Evolutionary conservation across 1,140 invertebrate genomes (phyloP), one percentile per base, ranked within the genome.

Genomic region (Drosophila prosaltans): DNA sequence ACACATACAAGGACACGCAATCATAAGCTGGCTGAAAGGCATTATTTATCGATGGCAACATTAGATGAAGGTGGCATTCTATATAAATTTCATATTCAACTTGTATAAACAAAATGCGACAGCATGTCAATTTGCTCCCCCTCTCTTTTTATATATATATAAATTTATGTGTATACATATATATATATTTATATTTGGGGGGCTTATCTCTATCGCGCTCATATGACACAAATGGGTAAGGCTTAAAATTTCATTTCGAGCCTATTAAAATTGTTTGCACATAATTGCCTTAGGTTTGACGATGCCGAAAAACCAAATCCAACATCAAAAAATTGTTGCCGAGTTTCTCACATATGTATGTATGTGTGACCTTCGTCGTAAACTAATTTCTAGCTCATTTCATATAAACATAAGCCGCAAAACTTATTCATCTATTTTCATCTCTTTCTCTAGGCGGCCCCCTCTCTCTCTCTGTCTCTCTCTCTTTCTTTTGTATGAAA

Each of bases 331-430:
- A 80, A 16, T 62, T 51, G 57, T 36, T 82, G 39, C 10, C 66
- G 30, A 26, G 61, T 64, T 61, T 55, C 16, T 24, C 43, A 43
- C 2, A 40, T 41, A 8, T 30, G 24, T n/a, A 16, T 69, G 1
- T 21, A 9, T 6, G 28, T 45, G 24, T 69, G 76, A 88, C 83
- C 82, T 86, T 88, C 82, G 76, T 58, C 72, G 61, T 80, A 86
- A 83, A 88, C 82, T 88, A 86, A 86, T 86, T 86, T 86, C 76
- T 71, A 83, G 76, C 83, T 86, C 82, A 86, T 88, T 86, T 88
- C 80, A 82, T 75, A 28, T 58, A 32, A 45, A 48, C 65, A 59
- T 43, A 40, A 59, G 57, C 57, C 57, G 9, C 57, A 40, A 59
- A 59, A 59, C 36, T 59, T n/a, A 5, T 32, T 24, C 57, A 67